Conservation (phyloP, 1,140 invertebrate species). For the Drosophila subobscura region DNA sequence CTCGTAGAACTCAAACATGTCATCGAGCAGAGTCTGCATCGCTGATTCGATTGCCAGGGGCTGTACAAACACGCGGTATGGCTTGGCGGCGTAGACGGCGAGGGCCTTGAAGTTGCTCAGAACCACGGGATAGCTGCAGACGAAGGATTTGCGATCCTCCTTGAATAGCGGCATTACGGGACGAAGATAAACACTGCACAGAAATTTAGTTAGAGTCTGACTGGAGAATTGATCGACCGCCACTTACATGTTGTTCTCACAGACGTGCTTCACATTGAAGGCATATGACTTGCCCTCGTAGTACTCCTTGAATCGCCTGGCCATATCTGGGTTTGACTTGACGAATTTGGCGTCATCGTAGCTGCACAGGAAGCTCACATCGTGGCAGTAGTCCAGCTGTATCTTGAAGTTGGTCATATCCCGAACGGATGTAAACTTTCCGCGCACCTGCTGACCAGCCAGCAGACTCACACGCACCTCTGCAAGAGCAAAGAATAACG, state of each 20-base stretch:
- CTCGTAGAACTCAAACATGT: constrained; percentile 86
- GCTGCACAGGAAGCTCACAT: constrained; percentile 69
- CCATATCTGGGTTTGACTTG: constrained; percentile 75
- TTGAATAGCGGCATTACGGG: constrained; percentile 74
- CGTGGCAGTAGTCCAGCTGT: constrained; percentile 60
- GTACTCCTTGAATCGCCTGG: constrained; percentile 66
- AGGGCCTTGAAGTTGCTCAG: constrained; percentile 55
- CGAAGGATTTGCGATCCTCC: constrained; percentile 62
- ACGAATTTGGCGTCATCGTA: constrained; percentile 78
- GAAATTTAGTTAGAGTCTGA: not conserved
- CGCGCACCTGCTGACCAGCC: constrained; percentile 76
- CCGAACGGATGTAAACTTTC: constrained; percentile 67
- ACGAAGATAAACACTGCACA: constrained; percentile 64
- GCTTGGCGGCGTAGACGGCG: constrained; percentile 56
- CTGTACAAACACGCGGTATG: constrained; percentile 87
- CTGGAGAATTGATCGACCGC: not conserved
- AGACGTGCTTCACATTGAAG: constrained; percentile 73
- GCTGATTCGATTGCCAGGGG: constrained; percentile 81
- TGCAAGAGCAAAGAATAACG: constrained; percentile 24
- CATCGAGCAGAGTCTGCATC: constrained; percentile 83
- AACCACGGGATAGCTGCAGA: constrained; percentile 66
- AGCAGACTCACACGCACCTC: constrained; percentile 67
- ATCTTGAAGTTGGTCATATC: constrained; percentile 79
- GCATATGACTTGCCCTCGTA: constrained; percentile 78
- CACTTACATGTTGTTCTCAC: constrained; percentile 81